Conservation (phyloP, 2,797 vertebrate genomes). For the Mus minutoides region DNA sequence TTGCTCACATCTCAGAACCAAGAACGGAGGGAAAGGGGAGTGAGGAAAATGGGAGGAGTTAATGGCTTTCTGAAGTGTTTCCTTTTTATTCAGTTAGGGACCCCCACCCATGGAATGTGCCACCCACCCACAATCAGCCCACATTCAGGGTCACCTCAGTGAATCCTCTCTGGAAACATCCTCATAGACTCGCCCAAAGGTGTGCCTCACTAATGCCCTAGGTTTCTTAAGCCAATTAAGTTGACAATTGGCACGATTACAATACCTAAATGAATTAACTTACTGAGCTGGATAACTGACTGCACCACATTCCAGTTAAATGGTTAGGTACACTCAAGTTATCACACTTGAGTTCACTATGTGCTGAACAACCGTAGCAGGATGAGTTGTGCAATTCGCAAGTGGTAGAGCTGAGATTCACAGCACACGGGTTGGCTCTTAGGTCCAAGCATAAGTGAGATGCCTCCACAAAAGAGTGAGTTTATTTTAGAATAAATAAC, state of each 20-base stretch:
- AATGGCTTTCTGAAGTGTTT: background rate
- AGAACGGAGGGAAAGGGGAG: background rate
- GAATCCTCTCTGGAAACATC: background rate
- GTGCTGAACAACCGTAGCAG: background rate
- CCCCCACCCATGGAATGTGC: background rate
- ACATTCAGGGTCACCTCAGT: background rate
- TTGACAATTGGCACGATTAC: background rate
- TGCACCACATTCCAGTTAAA: background rate
- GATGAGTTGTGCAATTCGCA: background rate
- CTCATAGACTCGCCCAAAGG: background rate
- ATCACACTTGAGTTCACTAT: background rate
- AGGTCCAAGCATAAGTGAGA: background rate
- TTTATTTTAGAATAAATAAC: constrained; percentile 31
- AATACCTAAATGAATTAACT: constrained; percentile 35
- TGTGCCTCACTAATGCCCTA: background rate
- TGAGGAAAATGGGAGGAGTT: background rate
- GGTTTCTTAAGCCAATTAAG: constrained; percentile 5
- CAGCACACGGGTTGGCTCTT: background rate
- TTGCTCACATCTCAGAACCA: background rate
- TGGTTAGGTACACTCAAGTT: background rate
- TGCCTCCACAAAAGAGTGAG: background rate
- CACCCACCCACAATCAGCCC: background rate
- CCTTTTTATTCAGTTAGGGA: background rate
- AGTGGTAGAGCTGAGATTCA: constrained; percentile 2
- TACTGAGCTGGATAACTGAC: background rate